Percentiles rank a stretch among this genome's conserved stretches.
These are phyloP conservation scores for Paradoxurus hermaphroditus DNA, from an alignment of 2,113 vertebrate genomes.

Conservation along the genomic window DNA sequence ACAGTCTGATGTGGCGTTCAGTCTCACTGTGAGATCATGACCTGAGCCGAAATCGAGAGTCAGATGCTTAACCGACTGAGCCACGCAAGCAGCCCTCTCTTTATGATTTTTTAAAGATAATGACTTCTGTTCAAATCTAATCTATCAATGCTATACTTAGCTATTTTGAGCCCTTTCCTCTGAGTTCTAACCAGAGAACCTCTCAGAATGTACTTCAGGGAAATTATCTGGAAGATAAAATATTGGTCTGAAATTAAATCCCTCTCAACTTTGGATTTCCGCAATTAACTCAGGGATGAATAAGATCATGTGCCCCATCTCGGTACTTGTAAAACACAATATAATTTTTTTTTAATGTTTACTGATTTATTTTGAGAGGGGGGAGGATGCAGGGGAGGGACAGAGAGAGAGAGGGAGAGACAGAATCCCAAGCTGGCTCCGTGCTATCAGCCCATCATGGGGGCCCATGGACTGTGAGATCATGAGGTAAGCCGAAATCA, in stretches of 20 bases:
- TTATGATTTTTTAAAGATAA: neutral
- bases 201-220: neutral
- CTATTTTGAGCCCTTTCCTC: neutral
- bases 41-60: too few relatives aligned
- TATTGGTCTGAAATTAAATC: neutral
- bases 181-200: neutral
- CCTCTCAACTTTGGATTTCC: neutral
- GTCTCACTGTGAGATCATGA: too few relatives aligned
- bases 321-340: neutral
- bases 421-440: too few relatives aligned
- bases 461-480: too few relatives aligned
- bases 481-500: too few relatives aligned
- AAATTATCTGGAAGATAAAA: conserved; percentile 43
- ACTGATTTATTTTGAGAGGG: too few relatives aligned
- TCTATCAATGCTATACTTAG: neutral
- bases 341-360: neutral
- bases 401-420: too few relatives aligned
- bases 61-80: too few relatives aligned
- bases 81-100: too few relatives aligned
- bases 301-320: neutral
- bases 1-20: too few relatives aligned
- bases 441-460: too few relatives aligned
- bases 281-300: neutral
- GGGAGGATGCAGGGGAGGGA: too few relatives aligned
- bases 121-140: neutral